Evolutionary conservation across 2,888 invertebrate genomes (phyloP).

Genomic region (Eremobia ochroleuca): DNA sequence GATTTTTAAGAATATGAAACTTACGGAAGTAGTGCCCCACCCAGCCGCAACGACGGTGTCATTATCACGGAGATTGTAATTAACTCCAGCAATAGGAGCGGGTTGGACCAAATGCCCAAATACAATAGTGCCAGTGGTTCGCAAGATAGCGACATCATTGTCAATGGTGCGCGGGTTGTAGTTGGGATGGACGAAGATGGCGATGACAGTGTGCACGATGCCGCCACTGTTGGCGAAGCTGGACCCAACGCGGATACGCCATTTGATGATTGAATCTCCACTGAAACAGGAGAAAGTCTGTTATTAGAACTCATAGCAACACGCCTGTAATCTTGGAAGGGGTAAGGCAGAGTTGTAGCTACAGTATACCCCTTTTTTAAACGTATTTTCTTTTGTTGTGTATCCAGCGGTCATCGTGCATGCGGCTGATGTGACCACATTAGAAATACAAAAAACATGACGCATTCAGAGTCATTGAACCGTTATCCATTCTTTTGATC

Average conservation of each 20-base stretch:
- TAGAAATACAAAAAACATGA: background rate
- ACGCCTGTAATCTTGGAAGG: background rate
- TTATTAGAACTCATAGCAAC: background rate
- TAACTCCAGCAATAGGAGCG: constrained; percentile 67
- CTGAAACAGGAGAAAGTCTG: constrained; percentile 46
- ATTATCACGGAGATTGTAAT: constrained; percentile 68
- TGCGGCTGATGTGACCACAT: background rate
- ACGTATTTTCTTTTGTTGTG: background rate
- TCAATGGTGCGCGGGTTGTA: constrained; percentile 59
- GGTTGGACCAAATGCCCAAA: constrained; percentile 41
- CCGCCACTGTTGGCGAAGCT: constrained; percentile 70
- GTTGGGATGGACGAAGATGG: constrained; percentile 60
- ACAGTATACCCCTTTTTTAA: background rate
- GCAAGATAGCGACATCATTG: constrained; percentile 70
- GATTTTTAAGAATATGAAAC: constrained; percentile 16
- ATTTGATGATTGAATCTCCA: constrained; percentile 51
- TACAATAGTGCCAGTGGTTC: constrained; percentile 33
- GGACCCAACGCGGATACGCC: constrained; percentile 71
- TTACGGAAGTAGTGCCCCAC: constrained; percentile 78
- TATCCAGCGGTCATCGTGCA: background rate
- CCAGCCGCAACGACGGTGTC: constrained; percentile 76
- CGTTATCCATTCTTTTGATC: background rate
- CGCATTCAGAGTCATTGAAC: background rate
- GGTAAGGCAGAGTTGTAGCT: background rate
- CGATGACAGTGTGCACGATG: constrained; percentile 47